phyloP scores from a whole-genome alignment of 64 coral and sea anemone species.

The Porites australiensis region DNA sequence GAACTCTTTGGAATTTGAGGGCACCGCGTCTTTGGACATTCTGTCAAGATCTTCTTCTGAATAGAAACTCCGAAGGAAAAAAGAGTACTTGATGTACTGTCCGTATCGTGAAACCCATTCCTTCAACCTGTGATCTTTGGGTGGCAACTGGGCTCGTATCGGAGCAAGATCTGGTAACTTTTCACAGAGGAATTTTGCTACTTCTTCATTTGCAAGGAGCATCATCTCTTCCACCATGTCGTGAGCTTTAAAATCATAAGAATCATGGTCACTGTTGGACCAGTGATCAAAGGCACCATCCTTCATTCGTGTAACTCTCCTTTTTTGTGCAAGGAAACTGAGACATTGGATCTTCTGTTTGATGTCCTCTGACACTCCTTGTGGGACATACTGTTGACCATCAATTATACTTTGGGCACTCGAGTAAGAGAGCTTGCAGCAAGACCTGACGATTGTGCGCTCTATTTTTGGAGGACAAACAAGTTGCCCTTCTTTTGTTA shows the following conservation, averaged over 20 bases:
- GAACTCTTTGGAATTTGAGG: not conserved
- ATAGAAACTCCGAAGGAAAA: not conserved
- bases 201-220: conserved; percentile 84
- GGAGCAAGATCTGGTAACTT: conserved; percentile 37
- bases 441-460: conserved; percentile 64
- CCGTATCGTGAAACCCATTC: conserved; percentile 71
- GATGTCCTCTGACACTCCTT: not conserved
- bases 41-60: not conserved
- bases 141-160: conserved; percentile 59
- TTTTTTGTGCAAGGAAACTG: conserved; percentile 30
- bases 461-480: conserved; percentile 31
- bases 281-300: conserved; percentile 59
- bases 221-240: conserved; percentile 92
- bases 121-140: conserved; percentile 75
- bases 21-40: not conserved
- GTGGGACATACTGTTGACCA: not conserved
- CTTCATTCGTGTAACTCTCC: conserved; percentile 24
- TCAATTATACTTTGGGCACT: conserved; percentile 63
- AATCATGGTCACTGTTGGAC: not conserved
- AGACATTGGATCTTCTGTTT: not conserved
- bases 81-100: conserved; percentile 16
- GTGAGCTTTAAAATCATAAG: conserved; percentile 72
- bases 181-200: conserved; percentile 41
- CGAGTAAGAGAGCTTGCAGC: conserved; percentile 50
- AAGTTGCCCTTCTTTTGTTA: conserved; percentile 50